A percentile compares a stretch with the other conserved stretches of the same genome.
phyloP scores from a whole-genome alignment of 2,797 vertebrate genomes.

The Meda fulgida region DNA sequence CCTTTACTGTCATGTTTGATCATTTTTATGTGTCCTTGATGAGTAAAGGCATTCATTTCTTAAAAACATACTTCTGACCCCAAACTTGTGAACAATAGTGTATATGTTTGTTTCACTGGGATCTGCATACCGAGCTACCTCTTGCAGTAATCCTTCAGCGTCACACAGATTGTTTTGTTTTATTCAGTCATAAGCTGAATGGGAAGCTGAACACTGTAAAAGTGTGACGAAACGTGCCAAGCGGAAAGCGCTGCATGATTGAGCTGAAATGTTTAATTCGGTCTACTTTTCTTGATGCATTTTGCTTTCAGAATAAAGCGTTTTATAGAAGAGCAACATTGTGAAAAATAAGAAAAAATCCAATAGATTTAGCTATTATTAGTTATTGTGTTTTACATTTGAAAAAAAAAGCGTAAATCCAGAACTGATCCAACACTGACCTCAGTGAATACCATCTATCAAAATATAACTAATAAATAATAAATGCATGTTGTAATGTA shows the following conservation, averaged over 20 bases:
- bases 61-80: background rate
- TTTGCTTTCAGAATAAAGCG: background rate
- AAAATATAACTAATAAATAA: background rate
- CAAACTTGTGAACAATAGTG: background rate
- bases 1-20: background rate
- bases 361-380: background rate
- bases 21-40: background rate
- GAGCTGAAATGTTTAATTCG: background rate
- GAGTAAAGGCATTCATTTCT: background rate
- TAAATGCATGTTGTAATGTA: background rate
- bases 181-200: background rate
- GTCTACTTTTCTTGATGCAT: background rate
- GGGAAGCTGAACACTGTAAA: background rate
- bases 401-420: background rate
- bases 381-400: background rate
- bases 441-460: background rate
- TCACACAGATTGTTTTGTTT: background rate
- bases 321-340: background rate
- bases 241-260: background rate
- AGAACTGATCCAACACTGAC: background rate
- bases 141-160: background rate
- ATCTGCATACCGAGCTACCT: background rate
- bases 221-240: background rate
- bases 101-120: background rate
- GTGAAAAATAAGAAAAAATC: background rate